These are phyloP conservation scores for Cephus cinctus DNA, from an alignment of 1,140 invertebrate genomes.

Conservation along the genomic window DNA sequence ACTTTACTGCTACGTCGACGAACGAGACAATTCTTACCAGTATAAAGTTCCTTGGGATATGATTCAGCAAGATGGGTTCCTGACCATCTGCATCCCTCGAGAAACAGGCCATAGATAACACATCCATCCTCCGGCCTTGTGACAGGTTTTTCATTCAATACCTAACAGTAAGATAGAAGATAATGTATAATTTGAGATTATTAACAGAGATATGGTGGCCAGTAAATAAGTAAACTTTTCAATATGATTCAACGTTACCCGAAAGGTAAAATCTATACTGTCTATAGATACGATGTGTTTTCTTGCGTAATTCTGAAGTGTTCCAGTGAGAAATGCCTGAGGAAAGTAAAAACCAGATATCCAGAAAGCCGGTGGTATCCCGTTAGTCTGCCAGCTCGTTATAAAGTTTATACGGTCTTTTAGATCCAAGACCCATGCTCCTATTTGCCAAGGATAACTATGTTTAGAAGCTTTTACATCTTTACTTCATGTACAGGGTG, in stretches of 20 bases:
- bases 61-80: constrained; percentile 62
- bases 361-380: constrained; percentile 77
- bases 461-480: too few species aligned
- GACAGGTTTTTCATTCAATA: constrained; percentile 50
- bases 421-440: constrained; percentile 65
- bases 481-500: too few species aligned
- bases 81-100: constrained; percentile 72
- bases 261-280: constrained; percentile 70
- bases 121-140: constrained; percentile 66
- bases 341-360: constrained; percentile 86
- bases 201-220: too few species aligned
- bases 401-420: constrained; percentile 64
- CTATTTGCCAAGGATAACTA: too few species aligned
- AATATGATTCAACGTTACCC: too few species aligned
- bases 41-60: constrained; percentile 64
- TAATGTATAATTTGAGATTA: too few species aligned
- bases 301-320: constrained; percentile 79
- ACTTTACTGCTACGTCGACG: too few species aligned
- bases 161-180: too few species aligned
- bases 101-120: constrained; percentile 69
- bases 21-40: constrained; percentile 49
- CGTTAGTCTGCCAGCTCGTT: constrained; percentile 66
- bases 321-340: constrained; percentile 81
- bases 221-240: too few species aligned
- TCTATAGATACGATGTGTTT: constrained; percentile 77